Evolutionary conservation across 2,113 vertebrate species (phyloP).

Genomic region (Pimephales promelas): DNA sequence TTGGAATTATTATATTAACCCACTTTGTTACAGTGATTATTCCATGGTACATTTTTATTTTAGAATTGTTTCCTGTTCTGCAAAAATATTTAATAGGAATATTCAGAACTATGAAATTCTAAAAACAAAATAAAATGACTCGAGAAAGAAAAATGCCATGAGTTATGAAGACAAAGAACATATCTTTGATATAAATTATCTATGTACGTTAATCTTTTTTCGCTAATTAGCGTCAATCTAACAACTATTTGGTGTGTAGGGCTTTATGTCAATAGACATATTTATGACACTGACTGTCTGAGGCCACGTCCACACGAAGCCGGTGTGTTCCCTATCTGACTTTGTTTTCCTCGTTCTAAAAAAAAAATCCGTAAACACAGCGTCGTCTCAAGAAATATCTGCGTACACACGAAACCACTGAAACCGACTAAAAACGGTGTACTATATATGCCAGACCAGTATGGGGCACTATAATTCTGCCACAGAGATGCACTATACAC

Average conservation of each 20-base stretch:
- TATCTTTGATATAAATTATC: background rate
- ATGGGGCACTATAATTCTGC: too few species aligned
- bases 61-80: background rate
- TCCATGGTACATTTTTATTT: background rate
- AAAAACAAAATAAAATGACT: background rate
- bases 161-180: too few species aligned
- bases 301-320: too few species aligned
- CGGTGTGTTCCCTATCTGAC: too few species aligned
- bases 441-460: too few species aligned
- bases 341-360: too few species aligned
- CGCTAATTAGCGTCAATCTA: background rate
- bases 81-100: background rate
- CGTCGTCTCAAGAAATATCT: too few species aligned
- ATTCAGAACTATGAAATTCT: background rate
- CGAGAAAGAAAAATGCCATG: background rate
- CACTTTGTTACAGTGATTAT: background rate
- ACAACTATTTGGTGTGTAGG: background rate
- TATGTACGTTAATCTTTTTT: background rate
- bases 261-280: background rate
- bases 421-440: too few species aligned
- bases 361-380: too few species aligned
- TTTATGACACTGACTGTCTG: background rate
- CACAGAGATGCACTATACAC: too few species aligned
- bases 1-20: background rate
- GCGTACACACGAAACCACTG: too few species aligned